These are phyloP conservation scores for Ctenoplectra terminalis DNA, from an alignment of 1,140 invertebrate genomes.

Conservation along the genomic window DNA sequence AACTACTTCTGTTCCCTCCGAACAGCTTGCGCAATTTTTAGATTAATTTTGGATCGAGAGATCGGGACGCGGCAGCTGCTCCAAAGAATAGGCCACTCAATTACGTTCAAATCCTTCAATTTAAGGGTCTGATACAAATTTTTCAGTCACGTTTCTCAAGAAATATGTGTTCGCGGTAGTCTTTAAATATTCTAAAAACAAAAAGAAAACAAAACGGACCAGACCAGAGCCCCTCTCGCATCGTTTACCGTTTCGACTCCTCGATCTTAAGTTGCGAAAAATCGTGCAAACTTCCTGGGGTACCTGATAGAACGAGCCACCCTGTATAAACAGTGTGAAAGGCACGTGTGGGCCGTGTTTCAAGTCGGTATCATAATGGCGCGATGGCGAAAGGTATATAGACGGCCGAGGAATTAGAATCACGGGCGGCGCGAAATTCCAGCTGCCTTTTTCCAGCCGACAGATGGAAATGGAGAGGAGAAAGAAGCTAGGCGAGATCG, in stretches of 20 bases:
- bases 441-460: not conserved
- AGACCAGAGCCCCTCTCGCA: no score
- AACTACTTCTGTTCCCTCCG: not conserved
- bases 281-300: not conserved
- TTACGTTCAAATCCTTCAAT: no score
- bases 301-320: constrained; percentile 2
- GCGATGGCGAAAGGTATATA: constrained; percentile 47
- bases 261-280: not conserved
- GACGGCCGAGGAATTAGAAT: constrained; percentile 46
- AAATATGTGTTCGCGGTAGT: no score
- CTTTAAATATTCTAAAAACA: no score
- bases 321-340: constrained; percentile 46
- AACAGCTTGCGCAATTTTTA: constrained; percentile 21
- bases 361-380: constrained; percentile 37
- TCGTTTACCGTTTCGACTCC: no score
- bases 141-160: no score
- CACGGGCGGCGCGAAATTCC: constrained; percentile 48
- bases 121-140: no score
- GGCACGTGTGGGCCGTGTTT: constrained; percentile 31
- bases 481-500: not conserved
- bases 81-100: not conserved
- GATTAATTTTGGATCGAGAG: constrained; percentile 27
- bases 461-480: constrained; percentile 18
- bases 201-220: no score
- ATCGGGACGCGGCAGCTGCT: not conserved